A percentile compares a stretch with the other conserved stretches of the same genome.
These are phyloP conservation scores for Lacanobia wlatinum DNA, from an alignment of 2,888 invertebrate genomes.

Conservation along the genomic window DNA sequence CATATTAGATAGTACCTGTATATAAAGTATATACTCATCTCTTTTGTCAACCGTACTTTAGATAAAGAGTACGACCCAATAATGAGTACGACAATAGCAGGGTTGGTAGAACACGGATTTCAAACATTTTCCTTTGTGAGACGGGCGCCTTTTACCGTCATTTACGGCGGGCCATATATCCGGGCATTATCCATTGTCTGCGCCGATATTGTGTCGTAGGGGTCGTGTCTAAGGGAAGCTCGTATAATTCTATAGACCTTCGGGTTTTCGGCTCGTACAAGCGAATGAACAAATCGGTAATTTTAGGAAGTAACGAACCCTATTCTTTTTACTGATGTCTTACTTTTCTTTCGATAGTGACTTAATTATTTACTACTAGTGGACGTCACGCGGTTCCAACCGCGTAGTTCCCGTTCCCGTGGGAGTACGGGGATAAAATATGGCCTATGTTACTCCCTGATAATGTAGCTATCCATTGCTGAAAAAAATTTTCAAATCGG, in stretches of 20 bases:
- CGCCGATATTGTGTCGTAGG: constrained; percentile 15
- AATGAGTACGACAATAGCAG: not conserved
- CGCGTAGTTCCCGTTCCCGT: no score
- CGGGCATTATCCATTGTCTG: constrained; percentile 33
- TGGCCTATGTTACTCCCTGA: no score
- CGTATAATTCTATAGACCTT: constrained; percentile 35
- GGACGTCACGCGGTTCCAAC: no score
- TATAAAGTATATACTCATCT: not conserved
- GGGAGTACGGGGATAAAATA: no score
- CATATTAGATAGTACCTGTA: not conserved
- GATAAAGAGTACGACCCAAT: constrained; percentile 8
- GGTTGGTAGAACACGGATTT: constrained; percentile 10
- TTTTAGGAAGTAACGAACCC: constrained; percentile 9
- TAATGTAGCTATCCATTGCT: no score
- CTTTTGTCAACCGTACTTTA: constrained; percentile 3
- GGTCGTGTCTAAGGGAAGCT: constrained; percentile 5
- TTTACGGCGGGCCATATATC: constrained; percentile 33
- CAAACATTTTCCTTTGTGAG: constrained; percentile 32
- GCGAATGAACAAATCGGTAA: constrained; percentile 27
- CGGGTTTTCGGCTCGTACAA: not conserved
- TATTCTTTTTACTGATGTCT: not conserved
- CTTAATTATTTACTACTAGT: not conserved
- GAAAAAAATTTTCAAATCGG: no score
- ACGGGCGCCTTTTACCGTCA: constrained; percentile 38
- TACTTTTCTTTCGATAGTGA: not conserved